Base-by-base conservation (phyloP, 2,797 vertebrate species). In the Sorex maritimensis region DNA sequence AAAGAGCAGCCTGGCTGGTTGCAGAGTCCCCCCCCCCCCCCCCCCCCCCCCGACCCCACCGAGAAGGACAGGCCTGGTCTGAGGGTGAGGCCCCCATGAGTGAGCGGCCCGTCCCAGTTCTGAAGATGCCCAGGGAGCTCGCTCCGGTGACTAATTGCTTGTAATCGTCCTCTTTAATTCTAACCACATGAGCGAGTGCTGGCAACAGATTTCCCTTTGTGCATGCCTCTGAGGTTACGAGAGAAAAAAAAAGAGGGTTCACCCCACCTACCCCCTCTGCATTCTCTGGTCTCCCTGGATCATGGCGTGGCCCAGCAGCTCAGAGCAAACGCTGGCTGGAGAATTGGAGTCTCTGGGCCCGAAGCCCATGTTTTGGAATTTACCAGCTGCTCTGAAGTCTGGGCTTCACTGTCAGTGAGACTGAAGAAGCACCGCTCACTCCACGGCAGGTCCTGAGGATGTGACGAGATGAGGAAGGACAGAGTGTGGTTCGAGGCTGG, bases 161-260 rank as follows among this genome's bases (percentile, higher is more conserved):
- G 23, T 96, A 95, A 96, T 94, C 74, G 91, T 96, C 92, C 89
- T 92, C 87, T 90, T 96, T 94, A 95, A 95, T 96, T 94, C 92
- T 94, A 94, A 95, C 94, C 94, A 94, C 94, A 81, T 82, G 77
- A 5, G 41, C 89, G 75, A n/a, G 92, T 24, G 52, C 88, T 91
- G 58, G 78, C 90, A 93, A 95, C 69, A 96, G 93, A 87, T 93
- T 95, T 95, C 95, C 86, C 41, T 81, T 77, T 68, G 83, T 5
- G 1, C 71, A 1, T 8, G 91, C 86, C 90, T 97, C 38, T 24
- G 93, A 92, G 96, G 96, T 81, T 61, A 61, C 19, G 21, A 23
- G 15, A 58, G 19, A 61, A 61, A 19, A 52, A 91, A 83, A 94
- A 90, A 88, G 82, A 65, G 41, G 90, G 95, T 91, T 97, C 87